These are phyloP conservation scores for Trematomus loennbergii DNA, from an alignment of 2,113 vertebrate species.

Conservation along the genomic window DNA sequence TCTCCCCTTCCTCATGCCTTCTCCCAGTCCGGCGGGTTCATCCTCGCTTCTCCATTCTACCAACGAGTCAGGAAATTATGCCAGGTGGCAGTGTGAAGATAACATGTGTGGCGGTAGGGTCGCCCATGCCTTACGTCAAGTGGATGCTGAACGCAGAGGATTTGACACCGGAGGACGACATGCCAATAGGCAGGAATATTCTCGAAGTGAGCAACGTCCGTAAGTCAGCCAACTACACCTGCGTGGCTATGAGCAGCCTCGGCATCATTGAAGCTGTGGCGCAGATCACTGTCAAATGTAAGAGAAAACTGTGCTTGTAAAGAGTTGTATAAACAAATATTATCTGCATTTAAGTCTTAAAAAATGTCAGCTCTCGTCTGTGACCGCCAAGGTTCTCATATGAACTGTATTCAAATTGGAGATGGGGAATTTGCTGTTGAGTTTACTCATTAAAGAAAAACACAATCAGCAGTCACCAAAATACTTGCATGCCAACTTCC, in stretches of 20 bases:
- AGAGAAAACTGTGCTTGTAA: slow-evolving; percentile 45
- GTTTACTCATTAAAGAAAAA: slow-evolving; percentile 18
- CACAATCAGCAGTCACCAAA: slow-evolving; percentile 7
- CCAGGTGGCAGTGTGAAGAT: slow-evolving; percentile 98
- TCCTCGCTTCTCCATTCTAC: slow-evolving; percentile 97
- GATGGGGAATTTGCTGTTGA: background rate
- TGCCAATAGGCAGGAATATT: slow-evolving; percentile 97
- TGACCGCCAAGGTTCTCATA: slow-evolving; percentile 77
- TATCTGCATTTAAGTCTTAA: slow-evolving; percentile 29
- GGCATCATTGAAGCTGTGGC: slow-evolving; percentile 97
- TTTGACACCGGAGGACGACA: slow-evolving; percentile 96
- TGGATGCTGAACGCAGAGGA: slow-evolving; percentile 98
- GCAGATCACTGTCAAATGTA: slow-evolving; percentile 94
- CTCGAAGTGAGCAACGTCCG: slow-evolving; percentile 95
- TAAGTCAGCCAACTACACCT: slow-evolving; percentile 99
- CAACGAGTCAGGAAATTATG: slow-evolving; percentile 98
- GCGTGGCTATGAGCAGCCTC: slow-evolving; percentile 98
- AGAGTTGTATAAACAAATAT: background rate
- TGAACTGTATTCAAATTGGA: slow-evolving; percentile 30
- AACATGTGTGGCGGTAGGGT: slow-evolving; percentile 98
- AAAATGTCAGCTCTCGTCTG: slow-evolving; percentile 73
- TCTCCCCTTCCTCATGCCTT: slow-evolving; percentile 78
- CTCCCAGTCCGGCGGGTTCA: slow-evolving; percentile 95
- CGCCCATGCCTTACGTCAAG: slow-evolving; percentile 99
- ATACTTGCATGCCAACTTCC: background rate